Conservation (phyloP, 2,113 vertebrate genomes). For the Cinclus cinclus region DNA sequence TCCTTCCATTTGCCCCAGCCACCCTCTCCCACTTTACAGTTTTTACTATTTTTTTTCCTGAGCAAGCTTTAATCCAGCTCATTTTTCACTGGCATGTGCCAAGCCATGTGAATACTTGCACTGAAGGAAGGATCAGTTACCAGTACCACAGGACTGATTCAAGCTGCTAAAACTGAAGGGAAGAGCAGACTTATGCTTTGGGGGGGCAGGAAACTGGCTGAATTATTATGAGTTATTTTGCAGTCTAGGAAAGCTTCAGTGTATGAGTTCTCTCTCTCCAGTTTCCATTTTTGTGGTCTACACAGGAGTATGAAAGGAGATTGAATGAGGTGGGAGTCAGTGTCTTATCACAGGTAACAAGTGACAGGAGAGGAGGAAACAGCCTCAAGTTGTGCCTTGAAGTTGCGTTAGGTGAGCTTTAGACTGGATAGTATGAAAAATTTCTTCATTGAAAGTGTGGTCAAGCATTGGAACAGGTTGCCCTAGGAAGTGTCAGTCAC, state of each 20-base stretch:
- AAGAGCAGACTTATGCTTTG: neutral
- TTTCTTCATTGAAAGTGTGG: neutral
- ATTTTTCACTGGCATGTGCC: neutral
- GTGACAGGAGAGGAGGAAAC: neutral
- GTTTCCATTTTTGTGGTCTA: neutral
- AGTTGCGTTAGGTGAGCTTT: neutral
- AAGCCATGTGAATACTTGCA: neutral
- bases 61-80: neutral
- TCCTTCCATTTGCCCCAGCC: neutral
- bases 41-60: neutral
- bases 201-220: neutral
- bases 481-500: neutral
- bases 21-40: neutral
- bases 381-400: neutral
- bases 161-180: neutral
- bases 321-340: neutral
- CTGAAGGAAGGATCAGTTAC: neutral
- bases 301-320: neutral
- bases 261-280: neutral
- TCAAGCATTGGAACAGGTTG: neutral
- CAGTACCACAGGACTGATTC: neutral
- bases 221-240: neutral
- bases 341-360: neutral
- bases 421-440: neutral
- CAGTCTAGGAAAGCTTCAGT: neutral